Percentiles rank a stretch among this genome's conserved stretches.
These are phyloP conservation scores for Acholoe squamosa DNA, from an alignment of 2,888 invertebrate species.

Conservation along the genomic window DNA sequence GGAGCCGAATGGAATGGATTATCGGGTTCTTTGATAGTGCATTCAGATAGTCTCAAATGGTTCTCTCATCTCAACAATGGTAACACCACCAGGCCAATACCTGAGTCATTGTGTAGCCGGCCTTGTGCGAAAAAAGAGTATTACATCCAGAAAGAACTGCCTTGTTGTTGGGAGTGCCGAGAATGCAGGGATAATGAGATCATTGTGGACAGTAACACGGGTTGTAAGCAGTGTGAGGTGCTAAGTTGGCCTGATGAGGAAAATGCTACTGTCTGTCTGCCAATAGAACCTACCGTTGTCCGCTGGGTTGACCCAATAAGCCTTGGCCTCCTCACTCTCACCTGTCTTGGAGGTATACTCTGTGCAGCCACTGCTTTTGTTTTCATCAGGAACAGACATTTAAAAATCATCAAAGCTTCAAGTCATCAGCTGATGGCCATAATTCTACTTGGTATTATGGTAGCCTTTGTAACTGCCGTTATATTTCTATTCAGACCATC, in stretches of 20 bases:
- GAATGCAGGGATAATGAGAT: conserved; percentile 69
- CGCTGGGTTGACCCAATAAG: conserved; percentile 37
- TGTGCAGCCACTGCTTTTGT: conserved; percentile 37
- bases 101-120: conserved; percentile 68
- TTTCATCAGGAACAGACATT: conserved; percentile 31
- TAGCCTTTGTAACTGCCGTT: conserved; percentile 58
- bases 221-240: conserved; percentile 67
- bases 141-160: conserved; percentile 62
- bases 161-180: conserved; percentile 69
- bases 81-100: no score
- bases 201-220: conserved; percentile 64
- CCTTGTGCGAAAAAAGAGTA: conserved; percentile 66
- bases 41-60: not conserved
- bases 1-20: conserved; percentile 10
- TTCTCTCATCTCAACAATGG: conserved; percentile 1
- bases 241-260: conserved; percentile 67
- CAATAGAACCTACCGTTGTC: conserved; percentile 64
- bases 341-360: conserved; percentile 40
- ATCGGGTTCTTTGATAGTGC: not conserved
- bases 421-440: conserved; percentile 65
- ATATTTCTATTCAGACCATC: conserved; percentile 62
- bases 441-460: conserved; percentile 64
- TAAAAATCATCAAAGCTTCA: conserved; percentile 68
- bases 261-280: conserved; percentile 39
- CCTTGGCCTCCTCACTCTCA: conserved; percentile 49